Conservation (phyloP, 2,888 invertebrate genomes). For the Cheilosia vulpina region DNA sequence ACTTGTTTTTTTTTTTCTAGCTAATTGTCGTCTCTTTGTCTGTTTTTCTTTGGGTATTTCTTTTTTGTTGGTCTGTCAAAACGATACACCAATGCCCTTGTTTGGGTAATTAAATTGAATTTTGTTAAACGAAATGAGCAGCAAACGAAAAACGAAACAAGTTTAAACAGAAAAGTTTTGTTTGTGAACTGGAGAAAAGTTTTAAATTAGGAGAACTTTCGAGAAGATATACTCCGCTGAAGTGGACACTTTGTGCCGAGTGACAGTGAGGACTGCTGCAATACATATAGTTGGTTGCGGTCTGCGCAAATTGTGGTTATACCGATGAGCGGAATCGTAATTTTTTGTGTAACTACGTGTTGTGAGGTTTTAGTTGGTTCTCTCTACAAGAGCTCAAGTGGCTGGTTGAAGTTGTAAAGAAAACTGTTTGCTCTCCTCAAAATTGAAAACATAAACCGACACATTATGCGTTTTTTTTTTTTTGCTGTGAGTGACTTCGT, state of each 20-base stretch:
- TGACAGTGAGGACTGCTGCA: not conserved
- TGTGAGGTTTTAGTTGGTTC: slow-evolving; percentile 55
- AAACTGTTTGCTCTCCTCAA: too few relatives aligned
- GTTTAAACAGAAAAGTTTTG: slow-evolving; percentile 68
- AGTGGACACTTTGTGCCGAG: slow-evolving; percentile 20
- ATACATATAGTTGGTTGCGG: slow-evolving; percentile 27
- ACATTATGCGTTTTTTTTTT: too few relatives aligned
- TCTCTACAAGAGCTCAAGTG: not conserved
- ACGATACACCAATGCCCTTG: slow-evolving; percentile 68
- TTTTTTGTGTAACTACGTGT: slow-evolving; percentile 61
- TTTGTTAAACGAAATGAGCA: slow-evolving; percentile 51
- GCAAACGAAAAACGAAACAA: not conserved
- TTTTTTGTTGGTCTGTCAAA: slow-evolving; percentile 53
- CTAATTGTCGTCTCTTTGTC: slow-evolving; percentile 70
- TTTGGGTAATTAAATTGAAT: slow-evolving; percentile 74
- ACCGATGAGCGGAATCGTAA: slow-evolving; percentile 59
- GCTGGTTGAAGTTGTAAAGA: slow-evolving; percentile 5
- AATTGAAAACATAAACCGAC: too few relatives aligned
- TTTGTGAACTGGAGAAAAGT: slow-evolving; percentile 56
- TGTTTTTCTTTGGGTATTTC: slow-evolving; percentile 47
- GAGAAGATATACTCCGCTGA: slow-evolving; percentile 38
- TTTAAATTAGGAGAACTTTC: slow-evolving; percentile 72
- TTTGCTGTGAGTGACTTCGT: too few relatives aligned
- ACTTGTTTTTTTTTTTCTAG: slow-evolving; percentile 32
- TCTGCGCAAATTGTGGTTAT: slow-evolving; percentile 39